A percentile compares a stretch with the other conserved stretches of the same genome.
phyloP scores from a whole-genome alignment of 2,888 invertebrate genomes.

The Antheraea yamamai region DNA sequence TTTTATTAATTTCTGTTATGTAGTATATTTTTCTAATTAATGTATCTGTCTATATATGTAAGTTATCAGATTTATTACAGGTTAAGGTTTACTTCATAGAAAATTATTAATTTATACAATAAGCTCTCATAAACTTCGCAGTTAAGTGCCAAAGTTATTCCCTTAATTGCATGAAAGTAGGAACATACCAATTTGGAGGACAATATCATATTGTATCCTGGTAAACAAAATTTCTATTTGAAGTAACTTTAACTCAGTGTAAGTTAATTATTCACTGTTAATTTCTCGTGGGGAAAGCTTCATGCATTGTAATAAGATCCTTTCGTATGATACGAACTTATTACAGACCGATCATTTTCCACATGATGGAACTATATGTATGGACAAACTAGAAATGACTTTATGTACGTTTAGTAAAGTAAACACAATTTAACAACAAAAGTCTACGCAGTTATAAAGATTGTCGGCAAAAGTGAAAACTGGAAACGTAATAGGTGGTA shows the following conservation, averaged over 20 bases:
- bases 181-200: conserved; percentile 6
- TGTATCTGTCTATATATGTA: no score
- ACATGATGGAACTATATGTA: not conserved
- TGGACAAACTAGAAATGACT: not conserved
- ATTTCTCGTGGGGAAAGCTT: conserved; percentile 3
- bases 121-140: conserved; percentile 6
- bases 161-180: conserved; percentile 9
- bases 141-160: conserved; percentile 10
- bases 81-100: conserved; percentile 1
- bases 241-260: not conserved
- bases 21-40: no score
- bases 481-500: no score
- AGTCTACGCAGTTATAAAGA: no score
- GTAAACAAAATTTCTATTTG: conserved; percentile 10
- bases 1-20: no score
- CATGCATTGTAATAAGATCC: not conserved
- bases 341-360: not conserved
- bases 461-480: no score
- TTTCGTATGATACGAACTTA: not conserved
- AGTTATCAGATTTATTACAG: not conserved
- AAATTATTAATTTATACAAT: conserved; percentile 11
- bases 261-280: not conserved
- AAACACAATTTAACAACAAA: no score
- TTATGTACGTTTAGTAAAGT: no score
- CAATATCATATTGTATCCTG: conserved; percentile 4